Base-by-base conservation (phyloP, 2,888 invertebrate species). In the Lycia hirtaria region DNA sequence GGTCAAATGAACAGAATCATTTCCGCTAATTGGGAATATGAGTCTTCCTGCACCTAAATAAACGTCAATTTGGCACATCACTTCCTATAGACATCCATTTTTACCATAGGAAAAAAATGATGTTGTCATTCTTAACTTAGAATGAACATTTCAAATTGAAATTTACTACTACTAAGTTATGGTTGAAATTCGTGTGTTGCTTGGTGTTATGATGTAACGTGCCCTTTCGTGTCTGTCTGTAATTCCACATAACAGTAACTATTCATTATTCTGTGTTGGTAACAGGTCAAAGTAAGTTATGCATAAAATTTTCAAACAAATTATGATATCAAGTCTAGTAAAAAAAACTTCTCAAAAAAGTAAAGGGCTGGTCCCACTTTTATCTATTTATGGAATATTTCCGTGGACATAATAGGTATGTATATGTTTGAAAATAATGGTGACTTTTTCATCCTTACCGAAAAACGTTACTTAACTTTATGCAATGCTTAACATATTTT, bases 181-280 rank as follows among this genome's bases (percentile, higher is more conserved):
- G 9, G 26, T 26, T 26, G 7, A 30, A 3, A 4, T 3, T 3
- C 12, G 3, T 12, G 30, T 30, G 12, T 5, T 6, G 5, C 4
- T 12, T 12, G 12, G 3, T 22, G 4, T 40, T 14, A 37, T 32
- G 30, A 32, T 22, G 37, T 48, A 48, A 48, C 40, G 24, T 41
- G 50, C 40, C 50, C 40, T 50, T 41, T 41, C 50, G 50, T 50
- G 50, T 24, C 40, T 20, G 32, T n/a, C 30, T 5, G 50, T 32
- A 40, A 24, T 50, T 33, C 33, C 15, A 15, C 15, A n/a, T n/a
- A n/a, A n/a, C 9, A 24, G 24, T 7, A 5, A 22, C 22, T 22
- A 22, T 22, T 22, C 3, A 3, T 22, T 22, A 22, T 22, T 22
- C 22, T 32, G 10, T 33, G 32, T 45, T 14, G 20, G 28, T 30